Percentiles rank a stretch among this genome's conserved stretches.
Conservation (phyloP, 2,113 vertebrate genomes). For the Xiphophorus hellerii region DNA sequence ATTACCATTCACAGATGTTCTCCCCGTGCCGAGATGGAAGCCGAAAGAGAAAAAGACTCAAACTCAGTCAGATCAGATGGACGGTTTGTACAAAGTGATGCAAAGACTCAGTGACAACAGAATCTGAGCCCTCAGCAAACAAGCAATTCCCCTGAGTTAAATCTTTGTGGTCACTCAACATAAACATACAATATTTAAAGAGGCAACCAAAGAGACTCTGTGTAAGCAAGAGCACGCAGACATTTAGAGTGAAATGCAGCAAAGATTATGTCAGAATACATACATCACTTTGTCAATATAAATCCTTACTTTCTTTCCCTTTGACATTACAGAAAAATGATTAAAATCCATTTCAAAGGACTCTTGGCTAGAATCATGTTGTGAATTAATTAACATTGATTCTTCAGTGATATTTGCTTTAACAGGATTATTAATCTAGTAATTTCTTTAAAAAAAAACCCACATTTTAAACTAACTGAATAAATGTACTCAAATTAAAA, state of each 20-base stretch:
- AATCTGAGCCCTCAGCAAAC: constrained; percentile 37
- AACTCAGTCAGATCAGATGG: too few species aligned
- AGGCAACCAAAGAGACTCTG: constrained; percentile 30
- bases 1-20: neutral
- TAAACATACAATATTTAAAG: constrained; percentile 19
- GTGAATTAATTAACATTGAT: neutral
- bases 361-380: neutral
- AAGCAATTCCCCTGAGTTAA: constrained; percentile 18
- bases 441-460: neutral
- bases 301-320: too few species aligned
- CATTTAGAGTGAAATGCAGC: neutral
- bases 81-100: constrained; percentile 22
- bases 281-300: neutral
- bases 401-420: neutral
- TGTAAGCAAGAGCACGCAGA: neutral
- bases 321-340: too few species aligned
- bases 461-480: too few species aligned
- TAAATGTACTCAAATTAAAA: too few species aligned
- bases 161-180: constrained; percentile 27
- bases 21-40: too few species aligned
- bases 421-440: neutral
- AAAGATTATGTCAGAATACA: neutral
- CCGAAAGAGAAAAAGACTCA: too few species aligned
- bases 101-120: constrained; percentile 32
- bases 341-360: neutral